A percentile compares a stretch with the other conserved stretches of the same genome.
phyloP scores from a whole-genome alignment of 2,797 vertebrate genomes.

The Sebastes matsubarae region DNA sequence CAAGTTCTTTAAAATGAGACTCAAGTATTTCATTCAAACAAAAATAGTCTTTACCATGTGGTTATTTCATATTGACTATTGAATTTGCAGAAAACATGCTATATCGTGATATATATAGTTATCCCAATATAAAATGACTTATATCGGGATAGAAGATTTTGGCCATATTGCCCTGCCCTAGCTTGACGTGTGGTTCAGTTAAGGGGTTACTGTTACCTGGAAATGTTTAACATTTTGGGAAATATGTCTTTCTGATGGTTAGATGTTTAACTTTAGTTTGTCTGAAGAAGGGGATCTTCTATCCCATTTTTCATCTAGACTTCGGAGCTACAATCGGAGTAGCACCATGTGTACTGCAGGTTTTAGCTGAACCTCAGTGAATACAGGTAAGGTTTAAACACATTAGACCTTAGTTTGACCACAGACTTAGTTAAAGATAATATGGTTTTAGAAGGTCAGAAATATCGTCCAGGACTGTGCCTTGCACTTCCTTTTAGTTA shows the following conservation, averaged over 20 bases:
- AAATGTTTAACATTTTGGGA: too few relatives aligned
- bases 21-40: too few relatives aligned
- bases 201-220: too few relatives aligned
- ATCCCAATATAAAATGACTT: too few relatives aligned
- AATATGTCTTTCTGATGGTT: background rate
- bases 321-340: background rate
- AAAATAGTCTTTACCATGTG: too few relatives aligned
- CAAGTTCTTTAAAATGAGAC: too few relatives aligned
- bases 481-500: background rate
- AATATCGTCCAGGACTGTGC: background rate
- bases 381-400: background rate
- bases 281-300: background rate
- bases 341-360: background rate
- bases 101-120: too few relatives aligned
- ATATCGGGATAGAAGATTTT: too few relatives aligned
- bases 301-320: background rate
- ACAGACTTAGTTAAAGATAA: background rate
- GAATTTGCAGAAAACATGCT: too few relatives aligned
- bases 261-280: background rate
- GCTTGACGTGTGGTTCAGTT: accelerated
- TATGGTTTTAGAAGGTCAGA: background rate
- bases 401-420: background rate
- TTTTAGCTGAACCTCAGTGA: background rate
- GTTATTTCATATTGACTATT: too few relatives aligned
- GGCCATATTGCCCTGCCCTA: too few relatives aligned